These are phyloP conservation scores for Tapirus terrestris DNA, from an alignment of 2,113 vertebrate genomes.

Conservation along the genomic window DNA sequence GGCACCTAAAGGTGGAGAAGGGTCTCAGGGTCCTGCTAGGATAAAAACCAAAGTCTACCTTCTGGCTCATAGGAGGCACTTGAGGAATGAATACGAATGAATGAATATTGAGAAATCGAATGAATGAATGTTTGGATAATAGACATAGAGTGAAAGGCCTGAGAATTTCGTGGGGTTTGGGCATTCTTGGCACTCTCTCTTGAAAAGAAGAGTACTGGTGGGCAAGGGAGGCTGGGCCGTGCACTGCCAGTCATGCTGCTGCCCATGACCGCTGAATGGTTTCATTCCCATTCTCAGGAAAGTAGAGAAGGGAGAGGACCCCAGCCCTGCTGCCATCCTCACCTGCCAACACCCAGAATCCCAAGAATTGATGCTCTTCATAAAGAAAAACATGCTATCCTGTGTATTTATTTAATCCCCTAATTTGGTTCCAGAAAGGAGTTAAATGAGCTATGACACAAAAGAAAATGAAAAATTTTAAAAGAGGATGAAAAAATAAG, in stretches of 20 bases:
- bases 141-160: not conserved
- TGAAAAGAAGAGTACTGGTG: not conserved
- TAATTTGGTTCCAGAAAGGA: slow-evolving; percentile 40
- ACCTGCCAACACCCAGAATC: not conserved
- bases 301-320: not conserved
- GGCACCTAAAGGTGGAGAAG: not conserved
- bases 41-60: slow-evolving; percentile 29
- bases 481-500: not conserved
- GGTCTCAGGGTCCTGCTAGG: not conserved
- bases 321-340: not conserved
- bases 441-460: not conserved
- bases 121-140: not conserved
- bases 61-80: not conserved
- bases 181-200: not conserved
- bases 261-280: not conserved
- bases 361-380: not conserved
- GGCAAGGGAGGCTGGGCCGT: not conserved
- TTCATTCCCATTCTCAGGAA: not conserved
- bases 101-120: not conserved
- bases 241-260: not conserved
- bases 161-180: not conserved
- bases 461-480: not conserved
- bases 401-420: not conserved
- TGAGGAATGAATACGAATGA: not conserved
- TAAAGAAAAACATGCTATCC: not conserved